phyloP scores from a whole-genome alignment of 2,113 vertebrate genomes.

The Isurus oxyrinchus region DNA sequence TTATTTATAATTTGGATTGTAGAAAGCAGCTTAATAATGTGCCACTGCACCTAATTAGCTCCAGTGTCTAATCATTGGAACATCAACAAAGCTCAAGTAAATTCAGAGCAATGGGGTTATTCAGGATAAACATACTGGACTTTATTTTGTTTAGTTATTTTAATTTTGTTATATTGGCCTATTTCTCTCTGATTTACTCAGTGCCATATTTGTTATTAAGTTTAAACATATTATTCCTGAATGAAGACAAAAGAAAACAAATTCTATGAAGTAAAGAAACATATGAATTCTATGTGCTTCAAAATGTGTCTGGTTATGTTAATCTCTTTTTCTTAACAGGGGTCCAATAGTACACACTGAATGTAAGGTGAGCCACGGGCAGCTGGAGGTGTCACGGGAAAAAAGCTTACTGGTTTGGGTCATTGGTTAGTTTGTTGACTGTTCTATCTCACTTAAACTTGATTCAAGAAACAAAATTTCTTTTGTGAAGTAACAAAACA shows the following conservation, averaged over 20 bases:
- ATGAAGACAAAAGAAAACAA: neutral
- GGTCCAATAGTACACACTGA: constrained; percentile 70
- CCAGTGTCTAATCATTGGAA: neutral
- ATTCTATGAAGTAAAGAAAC: neutral
- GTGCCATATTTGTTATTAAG: neutral
- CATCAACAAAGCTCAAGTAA: neutral
- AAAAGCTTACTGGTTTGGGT: constrained; percentile 81
- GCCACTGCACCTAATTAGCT: neutral
- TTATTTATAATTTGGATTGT: neutral
- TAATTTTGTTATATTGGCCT: neutral
- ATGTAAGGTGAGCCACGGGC: constrained; percentile 76
- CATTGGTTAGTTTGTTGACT: constrained; percentile 61
- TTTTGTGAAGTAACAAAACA: neutral
- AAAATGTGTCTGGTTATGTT: neutral
- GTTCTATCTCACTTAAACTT: constrained; percentile 1
- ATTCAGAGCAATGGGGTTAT: neutral
- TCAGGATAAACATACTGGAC: neutral
- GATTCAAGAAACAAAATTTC: neutral
- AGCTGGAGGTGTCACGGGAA: constrained; percentile 78
- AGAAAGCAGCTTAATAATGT: neutral
- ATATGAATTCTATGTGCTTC: neutral
- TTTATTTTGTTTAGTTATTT: neutral
- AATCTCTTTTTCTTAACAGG: constrained; percentile 51
- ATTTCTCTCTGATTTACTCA: neutral
- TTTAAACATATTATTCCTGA: neutral